Evolutionary conservation across 1,140 invertebrate species (phyloP), one percentile per base, ranked within the genome.

Genomic region (Microplitis mediator): DNA sequence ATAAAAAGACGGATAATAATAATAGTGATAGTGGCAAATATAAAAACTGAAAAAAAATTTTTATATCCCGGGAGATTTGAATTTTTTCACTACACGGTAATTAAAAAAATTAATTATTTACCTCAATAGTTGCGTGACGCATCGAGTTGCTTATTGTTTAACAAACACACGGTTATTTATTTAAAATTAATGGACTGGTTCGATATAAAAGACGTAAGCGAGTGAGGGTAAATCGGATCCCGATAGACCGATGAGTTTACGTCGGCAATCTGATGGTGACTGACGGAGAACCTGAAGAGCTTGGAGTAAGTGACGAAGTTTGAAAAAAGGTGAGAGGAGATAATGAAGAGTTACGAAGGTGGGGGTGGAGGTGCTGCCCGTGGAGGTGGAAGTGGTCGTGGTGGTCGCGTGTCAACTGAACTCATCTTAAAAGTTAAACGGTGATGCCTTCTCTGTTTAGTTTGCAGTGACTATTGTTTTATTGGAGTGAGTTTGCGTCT

Each of bases 111-210:
- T 23, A 23, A 23, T 23, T 23, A 23, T 23, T 31, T 78, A 82
- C 78, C 76, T 81, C 78, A 3, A 77, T 77, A 16, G 78, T 75
- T 71, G 78, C 74, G 73, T 79, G 80, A 74, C 79, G 71, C 82
- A 82, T 82, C 71, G 60, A 34, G 52, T 35, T 16, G 71, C 51
- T 32, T 58, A 36, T 35, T 45, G 34, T 58, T 73, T 75, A 68
- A 70, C 14, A 13, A 62, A 74, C 34, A 56, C 31, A 23, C 23
- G 23, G 2, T 23, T 23, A 23, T 23, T 23, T 23, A 23, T 23
- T 23, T 23, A 23, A 23, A 23, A 23, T 23, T 23, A 1, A 23
- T 23, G 23, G 0, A 23, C 23, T 23, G 23, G 2, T 23, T 23
- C 2, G 23, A 1, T 23, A 23, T 23, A 23, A 23, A 23, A 23